phyloP scores from a whole-genome alignment of 2,888 invertebrate species.

The Branchipolynoe longqiensis region DNA sequence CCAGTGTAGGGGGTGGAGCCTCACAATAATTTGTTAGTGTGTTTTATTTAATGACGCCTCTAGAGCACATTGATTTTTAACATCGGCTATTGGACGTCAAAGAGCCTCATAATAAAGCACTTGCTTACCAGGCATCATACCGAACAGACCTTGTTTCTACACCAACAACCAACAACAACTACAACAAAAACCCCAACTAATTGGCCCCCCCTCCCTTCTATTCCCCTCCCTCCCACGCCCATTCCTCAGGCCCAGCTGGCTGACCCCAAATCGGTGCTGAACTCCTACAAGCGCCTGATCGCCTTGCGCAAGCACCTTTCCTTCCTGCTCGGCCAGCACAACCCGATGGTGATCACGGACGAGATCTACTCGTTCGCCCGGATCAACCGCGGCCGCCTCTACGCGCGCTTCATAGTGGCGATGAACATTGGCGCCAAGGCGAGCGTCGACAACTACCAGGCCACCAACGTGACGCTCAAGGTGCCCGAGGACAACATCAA shows the following conservation, averaged over 20 bases:
- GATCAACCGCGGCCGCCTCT: conserved; percentile 71
- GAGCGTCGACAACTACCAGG: conserved; percentile 64
- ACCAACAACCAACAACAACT: too few species aligned
- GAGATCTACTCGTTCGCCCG: conserved; percentile 75
- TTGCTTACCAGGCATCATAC: too few species aligned
- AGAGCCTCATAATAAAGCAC: too few species aligned
- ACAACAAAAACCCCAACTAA: too few species aligned
- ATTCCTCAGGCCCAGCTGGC: conserved; percentile 33
- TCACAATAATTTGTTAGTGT: too few species aligned
- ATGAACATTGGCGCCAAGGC: conserved; percentile 72
- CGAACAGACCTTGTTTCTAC: too few species aligned
- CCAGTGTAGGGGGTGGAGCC: too few species aligned
- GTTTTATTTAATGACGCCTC: too few species aligned
- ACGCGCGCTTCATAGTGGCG: conserved; percentile 69
- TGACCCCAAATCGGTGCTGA: conserved; percentile 34
- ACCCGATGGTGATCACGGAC: conserved; percentile 64
- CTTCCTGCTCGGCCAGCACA: conserved; percentile 73
- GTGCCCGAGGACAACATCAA: conserved; percentile 22
- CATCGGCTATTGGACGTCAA: too few species aligned
- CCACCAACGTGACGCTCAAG: conserved; percentile 1
- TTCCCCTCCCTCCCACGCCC: too few species aligned
- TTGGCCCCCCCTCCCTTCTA: not conserved
- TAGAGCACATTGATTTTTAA: too few species aligned
- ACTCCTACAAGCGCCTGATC: conserved; percentile 70
- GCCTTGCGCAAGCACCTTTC: conserved; percentile 72